Conservation (phyloP, 2,888 invertebrate species). For the Eilema depressum region DNA sequence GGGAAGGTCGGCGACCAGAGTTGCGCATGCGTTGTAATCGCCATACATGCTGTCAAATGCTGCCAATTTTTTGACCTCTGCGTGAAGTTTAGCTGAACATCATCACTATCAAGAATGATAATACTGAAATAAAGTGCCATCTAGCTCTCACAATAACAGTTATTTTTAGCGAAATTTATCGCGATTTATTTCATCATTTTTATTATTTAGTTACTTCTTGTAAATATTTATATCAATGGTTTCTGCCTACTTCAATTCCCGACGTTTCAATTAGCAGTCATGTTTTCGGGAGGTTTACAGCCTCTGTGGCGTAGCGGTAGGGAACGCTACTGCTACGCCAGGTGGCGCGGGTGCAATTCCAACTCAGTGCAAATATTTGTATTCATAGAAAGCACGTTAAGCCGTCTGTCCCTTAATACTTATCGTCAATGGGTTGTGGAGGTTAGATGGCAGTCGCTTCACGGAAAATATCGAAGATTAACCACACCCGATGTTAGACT, state of each 20-base stretch:
- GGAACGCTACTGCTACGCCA: too few relatives aligned
- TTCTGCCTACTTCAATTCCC: background rate
- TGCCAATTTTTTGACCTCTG: conserved; percentile 66
- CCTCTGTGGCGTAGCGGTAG: too few relatives aligned
- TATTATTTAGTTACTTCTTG: background rate
- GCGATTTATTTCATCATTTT: background rate
- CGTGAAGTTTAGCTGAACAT: conserved; percentile 11
- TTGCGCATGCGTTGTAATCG: conserved; percentile 77
- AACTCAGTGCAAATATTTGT: too few relatives aligned
- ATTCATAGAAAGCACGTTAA: too few relatives aligned
- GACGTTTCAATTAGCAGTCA: background rate
- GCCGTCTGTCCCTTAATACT: too few relatives aligned
- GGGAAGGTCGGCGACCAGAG: conserved; percentile 74
- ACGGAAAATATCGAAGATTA: too few relatives aligned
- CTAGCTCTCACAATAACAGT: background rate
- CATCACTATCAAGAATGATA: background rate
- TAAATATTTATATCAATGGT: too few relatives aligned
- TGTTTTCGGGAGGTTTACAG: background rate
- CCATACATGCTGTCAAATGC: conserved; percentile 57
- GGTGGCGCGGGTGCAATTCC: too few relatives aligned
- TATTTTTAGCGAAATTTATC: background rate
- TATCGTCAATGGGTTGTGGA: too few relatives aligned
- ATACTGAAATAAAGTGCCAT: background rate
- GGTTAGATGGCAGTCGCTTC: too few relatives aligned
- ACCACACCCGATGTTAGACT: too few relatives aligned